These are phyloP conservation scores for Chromoteleia sp. DNA, from an alignment of 2,888 invertebrate species.

Conservation along the genomic window DNA sequence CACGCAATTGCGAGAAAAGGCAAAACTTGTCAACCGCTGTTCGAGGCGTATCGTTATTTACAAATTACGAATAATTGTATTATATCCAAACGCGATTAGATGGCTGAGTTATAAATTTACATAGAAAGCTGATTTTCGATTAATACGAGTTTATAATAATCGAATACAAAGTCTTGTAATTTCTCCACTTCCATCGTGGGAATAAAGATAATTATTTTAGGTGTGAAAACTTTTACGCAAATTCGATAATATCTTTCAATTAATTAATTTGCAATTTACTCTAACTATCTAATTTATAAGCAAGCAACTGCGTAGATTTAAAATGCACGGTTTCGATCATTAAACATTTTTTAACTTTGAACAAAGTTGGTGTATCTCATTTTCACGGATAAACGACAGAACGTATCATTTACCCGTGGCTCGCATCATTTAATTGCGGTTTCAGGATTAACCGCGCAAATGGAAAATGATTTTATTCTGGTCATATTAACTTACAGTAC, in stretches of 20 bases:
- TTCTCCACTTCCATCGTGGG: constrained; percentile 8
- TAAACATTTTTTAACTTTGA: not conserved
- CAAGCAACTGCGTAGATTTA: not conserved
- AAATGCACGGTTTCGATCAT: not conserved
- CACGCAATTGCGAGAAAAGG: too few species aligned
- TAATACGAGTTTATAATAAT: not conserved
- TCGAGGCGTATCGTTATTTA: not conserved
- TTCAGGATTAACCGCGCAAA: constrained; percentile 23
- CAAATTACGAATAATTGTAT: not conserved
- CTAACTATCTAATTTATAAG: not conserved
- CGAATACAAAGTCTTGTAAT: not conserved
- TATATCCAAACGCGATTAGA: too few species aligned
- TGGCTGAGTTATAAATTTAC: too few species aligned
- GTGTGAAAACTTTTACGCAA: not conserved
- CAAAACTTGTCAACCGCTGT: too few species aligned
- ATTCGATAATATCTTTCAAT: not conserved
- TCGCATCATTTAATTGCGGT: constrained; percentile 32
- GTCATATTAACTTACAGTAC: not conserved
- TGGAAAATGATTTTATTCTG: constrained; percentile 19
- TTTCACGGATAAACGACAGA: constrained; percentile 10
- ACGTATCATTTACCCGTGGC: constrained; percentile 24
- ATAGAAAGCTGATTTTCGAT: too few species aligned
- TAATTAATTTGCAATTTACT: constrained; percentile 1
- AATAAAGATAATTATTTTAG: constrained; percentile 6
- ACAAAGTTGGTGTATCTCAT: not conserved